These are phyloP conservation scores for Stramonita haemastoma DNA, from an alignment of 2,888 invertebrate genomes.

Conservation along the genomic window DNA sequence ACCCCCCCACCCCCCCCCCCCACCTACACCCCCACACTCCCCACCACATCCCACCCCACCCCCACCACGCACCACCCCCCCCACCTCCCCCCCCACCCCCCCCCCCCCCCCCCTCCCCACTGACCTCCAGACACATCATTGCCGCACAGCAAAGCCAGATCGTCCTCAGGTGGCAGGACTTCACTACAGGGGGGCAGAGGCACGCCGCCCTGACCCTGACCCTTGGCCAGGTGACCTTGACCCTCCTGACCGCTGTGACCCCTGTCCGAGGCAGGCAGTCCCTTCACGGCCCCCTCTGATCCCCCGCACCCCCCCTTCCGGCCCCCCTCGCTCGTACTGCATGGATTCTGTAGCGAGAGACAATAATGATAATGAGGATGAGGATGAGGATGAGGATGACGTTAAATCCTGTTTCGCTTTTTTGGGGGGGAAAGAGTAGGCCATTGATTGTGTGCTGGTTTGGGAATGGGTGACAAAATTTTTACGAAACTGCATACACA, in stretches of 20 bases:
- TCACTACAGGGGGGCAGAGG: not conserved
- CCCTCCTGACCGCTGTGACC: not conserved
- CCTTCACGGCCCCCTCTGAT: not conserved
- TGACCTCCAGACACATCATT: not conserved
- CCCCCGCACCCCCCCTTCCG: not conserved
- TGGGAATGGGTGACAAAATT: not conserved
- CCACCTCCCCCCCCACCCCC: not conserved
- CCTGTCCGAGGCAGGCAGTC: not conserved
- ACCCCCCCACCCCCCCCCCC: no score
- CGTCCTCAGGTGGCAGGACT: not conserved
- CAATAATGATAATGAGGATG: no score
- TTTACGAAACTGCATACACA: no score
- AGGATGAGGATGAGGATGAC: no score
- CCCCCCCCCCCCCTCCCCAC: not conserved
- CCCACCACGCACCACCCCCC: not conserved
- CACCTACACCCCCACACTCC: not conserved
- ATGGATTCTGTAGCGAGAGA: slow-evolving; percentile 8
- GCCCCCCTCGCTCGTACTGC: slow-evolving; percentile 6
- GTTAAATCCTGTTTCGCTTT: no score
- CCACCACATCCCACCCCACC: not conserved
- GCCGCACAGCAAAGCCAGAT: slow-evolving; percentile 1
- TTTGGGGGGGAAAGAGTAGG: not conserved
- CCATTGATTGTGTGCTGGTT: not conserved
- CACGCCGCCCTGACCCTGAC: not conserved
- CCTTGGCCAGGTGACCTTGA: not conserved